Evolutionary conservation across 2,888 invertebrate genomes (phyloP).

Genomic region (Rhamnusium bicolor): DNA sequence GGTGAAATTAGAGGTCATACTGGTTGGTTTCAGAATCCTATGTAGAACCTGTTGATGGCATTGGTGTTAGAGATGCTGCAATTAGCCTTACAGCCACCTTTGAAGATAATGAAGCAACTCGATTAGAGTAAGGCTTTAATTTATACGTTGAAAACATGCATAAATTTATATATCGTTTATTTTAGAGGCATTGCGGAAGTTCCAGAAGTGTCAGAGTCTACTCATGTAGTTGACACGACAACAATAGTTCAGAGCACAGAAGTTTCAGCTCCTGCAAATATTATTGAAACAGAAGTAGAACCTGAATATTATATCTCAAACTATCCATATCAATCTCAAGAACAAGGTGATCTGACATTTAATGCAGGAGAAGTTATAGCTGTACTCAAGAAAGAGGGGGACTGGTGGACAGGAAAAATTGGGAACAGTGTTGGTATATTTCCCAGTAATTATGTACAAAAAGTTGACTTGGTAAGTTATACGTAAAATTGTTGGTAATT

Average conservation of each 20-base stretch:
- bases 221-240: conserved; percentile 48
- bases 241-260: conserved; percentile 51
- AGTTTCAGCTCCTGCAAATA: conserved; percentile 39
- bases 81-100: conserved; percentile 63
- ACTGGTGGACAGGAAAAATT: conserved; percentile 98
- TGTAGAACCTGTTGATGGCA: conserved; percentile 82
- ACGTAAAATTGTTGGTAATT: conserved; percentile 9
- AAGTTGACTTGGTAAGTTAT: conserved; percentile 72
- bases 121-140: conserved; percentile 73
- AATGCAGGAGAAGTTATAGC: conserved; percentile 88
- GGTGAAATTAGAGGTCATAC: conserved; percentile 92
- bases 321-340: conserved; percentile 91
- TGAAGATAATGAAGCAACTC: conserved; percentile 60
- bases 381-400: conserved; percentile 92
- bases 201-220: conserved; percentile 71
- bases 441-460: conserved; percentile 96
- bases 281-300: conserved; percentile 56
- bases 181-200: conserved; percentile 84
- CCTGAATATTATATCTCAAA: conserved; percentile 89
- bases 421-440: conserved; percentile 90
- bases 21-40: conserved; percentile 98
- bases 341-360: conserved; percentile 93
- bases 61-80: conserved; percentile 66
- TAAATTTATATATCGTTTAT: conserved; percentile 35
- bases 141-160: not conserved